Evolutionary conservation across 2,113 vertebrate species (phyloP).

Genomic region (Tetrax tetrax): DNA sequence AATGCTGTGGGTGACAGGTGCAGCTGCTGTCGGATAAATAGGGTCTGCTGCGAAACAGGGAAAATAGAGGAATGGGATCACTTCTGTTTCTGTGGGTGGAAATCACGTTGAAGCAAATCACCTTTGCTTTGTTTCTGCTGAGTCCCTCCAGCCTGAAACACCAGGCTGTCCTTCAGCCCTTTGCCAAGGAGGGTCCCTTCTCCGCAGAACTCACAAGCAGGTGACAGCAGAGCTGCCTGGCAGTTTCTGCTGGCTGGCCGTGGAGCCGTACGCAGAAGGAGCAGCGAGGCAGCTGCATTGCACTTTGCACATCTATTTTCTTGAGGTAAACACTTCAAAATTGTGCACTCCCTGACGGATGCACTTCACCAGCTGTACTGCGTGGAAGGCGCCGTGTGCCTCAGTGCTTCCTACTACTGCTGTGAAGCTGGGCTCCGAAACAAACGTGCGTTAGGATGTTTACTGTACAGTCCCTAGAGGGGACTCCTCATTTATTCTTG

Average conservation of each 20-base stretch:
- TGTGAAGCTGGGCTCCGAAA: not conserved
- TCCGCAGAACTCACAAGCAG: not conserved
- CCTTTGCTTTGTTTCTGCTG: not conserved
- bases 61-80: accelerated
- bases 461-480: not conserved
- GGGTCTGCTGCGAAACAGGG: not conserved
- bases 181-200: not conserved
- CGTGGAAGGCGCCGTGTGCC: not conserved
- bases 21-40: not conserved
- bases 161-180: not conserved
- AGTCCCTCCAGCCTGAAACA: not conserved
- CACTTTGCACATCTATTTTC: not conserved
- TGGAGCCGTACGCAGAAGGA: not conserved
- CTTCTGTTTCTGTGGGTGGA: not conserved
- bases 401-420: not conserved
- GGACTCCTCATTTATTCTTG: conserved; percentile 4
- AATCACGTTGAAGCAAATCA: not conserved
- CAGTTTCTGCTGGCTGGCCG: not conserved
- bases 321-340: not conserved
- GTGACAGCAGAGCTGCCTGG: not conserved
- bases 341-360: accelerated
- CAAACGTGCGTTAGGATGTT: not conserved
- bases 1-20: conserved; percentile 10
- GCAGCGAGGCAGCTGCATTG: not conserved
- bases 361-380: not conserved